Evolutionary conservation across 53 echinoderm and acorn worm genomes (phyloP).

Genomic region (Patiria pectinifera): DNA sequence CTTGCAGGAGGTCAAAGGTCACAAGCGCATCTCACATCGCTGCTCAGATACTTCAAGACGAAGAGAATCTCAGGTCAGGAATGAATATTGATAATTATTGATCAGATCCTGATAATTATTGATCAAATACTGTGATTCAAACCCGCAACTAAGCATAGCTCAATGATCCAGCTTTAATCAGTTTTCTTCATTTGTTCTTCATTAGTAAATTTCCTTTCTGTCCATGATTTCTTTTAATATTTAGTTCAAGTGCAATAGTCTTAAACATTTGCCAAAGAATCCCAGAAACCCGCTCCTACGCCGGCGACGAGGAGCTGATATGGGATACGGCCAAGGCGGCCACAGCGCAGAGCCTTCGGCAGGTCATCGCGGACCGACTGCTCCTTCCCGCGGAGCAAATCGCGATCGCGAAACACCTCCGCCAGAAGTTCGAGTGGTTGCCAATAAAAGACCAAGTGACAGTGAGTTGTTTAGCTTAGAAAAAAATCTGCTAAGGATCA

Average conservation of each 20-base stretch:
- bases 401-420: constrained; percentile 85
- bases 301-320: constrained; percentile 77
- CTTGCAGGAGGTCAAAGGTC: constrained; percentile 75
- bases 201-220: not conserved
- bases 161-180: no score
- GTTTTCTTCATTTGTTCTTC: not conserved
- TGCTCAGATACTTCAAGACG: constrained; percentile 80
- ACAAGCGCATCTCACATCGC: constrained; percentile 74
- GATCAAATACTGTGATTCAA: not conserved
- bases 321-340: constrained; percentile 83
- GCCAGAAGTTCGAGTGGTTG: constrained; percentile 88
- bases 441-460: constrained; percentile 56
- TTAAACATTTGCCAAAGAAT: constrained; percentile 79
- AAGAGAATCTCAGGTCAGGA: constrained; percentile 81
- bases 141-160: no score
- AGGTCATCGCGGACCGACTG: constrained; percentile 75
- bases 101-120: no score
- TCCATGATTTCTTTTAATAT: not conserved
- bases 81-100: no score
- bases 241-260: constrained; percentile 70
- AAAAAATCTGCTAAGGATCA: not conserved
- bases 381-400: constrained; percentile 72
- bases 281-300: constrained; percentile 72
- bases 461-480: constrained; percentile 31
- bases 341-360: constrained; percentile 71